Conservation (phyloP, 1,140 invertebrate genomes). For the Trigoniulus corallinus region DNA sequence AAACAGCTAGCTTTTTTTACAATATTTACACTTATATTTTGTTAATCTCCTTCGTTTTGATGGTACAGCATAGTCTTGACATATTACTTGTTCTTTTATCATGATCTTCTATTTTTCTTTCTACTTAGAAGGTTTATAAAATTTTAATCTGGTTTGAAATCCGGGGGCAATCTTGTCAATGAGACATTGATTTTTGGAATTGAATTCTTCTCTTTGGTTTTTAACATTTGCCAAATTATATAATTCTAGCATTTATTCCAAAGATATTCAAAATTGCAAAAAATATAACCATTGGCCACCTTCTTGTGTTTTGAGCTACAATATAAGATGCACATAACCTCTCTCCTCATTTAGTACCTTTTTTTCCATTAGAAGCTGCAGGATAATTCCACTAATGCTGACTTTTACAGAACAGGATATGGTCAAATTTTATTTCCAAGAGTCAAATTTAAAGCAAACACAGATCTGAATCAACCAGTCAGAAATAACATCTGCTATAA, state of each 20-base stretch:
- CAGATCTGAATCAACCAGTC: too few species aligned
- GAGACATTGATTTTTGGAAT: neutral
- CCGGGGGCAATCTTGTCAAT: neutral
- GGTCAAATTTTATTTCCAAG: too few species aligned
- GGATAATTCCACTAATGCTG: too few species aligned
- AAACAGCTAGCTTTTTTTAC: neutral
- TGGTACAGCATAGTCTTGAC: neutral
- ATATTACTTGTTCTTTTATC: neutral
- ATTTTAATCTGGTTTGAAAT: neutral
- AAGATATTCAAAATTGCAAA: constrained; percentile 11
- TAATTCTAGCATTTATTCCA: constrained; percentile 10
- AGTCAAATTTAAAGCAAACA: too few species aligned
- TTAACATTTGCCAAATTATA: neutral
- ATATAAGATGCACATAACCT: constrained; percentile 24
- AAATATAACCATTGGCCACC: constrained; percentile 21
- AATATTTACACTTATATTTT: neutral
- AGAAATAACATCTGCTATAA: too few species aligned
- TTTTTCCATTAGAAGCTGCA: too few species aligned
- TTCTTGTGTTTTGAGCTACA: constrained; percentile 20
- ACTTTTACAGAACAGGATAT: too few species aligned
- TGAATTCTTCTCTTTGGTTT: neutral
- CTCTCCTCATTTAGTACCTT: constrained; percentile 28
- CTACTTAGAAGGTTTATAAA: neutral
- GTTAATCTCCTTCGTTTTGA: neutral
- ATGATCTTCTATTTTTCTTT: neutral